These are phyloP conservation scores for Zaprionus ghesquierei DNA, from an alignment of 1,140 invertebrate species.

Conservation along the genomic window DNA sequence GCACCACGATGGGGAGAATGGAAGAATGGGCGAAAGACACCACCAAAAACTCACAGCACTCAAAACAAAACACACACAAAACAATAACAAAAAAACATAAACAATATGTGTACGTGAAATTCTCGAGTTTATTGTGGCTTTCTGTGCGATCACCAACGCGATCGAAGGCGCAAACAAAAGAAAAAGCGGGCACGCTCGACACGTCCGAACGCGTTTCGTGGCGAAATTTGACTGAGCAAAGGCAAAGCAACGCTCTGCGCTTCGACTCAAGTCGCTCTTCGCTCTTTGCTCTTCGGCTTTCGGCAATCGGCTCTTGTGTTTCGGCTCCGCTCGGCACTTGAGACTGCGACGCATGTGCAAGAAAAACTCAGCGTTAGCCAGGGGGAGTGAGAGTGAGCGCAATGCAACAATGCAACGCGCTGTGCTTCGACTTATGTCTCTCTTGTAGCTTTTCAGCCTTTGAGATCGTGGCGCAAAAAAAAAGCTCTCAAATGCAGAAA, in stretches of 20 bases:
- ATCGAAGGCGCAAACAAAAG: slow-evolving; percentile 32
- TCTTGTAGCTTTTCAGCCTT: too few relatives aligned
- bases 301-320: slow-evolving; percentile 2
- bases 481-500: too few relatives aligned
- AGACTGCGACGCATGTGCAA: slow-evolving; percentile 28
- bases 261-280: background rate
- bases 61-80: slow-evolving; percentile 27
- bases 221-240: slow-evolving; percentile 75
- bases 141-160: background rate
- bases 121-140: slow-evolving; percentile 18
- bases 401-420: too few relatives aligned
- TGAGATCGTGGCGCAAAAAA: too few relatives aligned
- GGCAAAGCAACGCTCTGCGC: slow-evolving; percentile 19
- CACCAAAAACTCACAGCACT: slow-evolving; percentile 28
- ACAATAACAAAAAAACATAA: slow-evolving; percentile 40
- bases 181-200: slow-evolving; percentile 19
- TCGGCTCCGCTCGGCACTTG: slow-evolving; percentile 13
- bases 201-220: slow-evolving; percentile 73
- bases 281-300: background rate
- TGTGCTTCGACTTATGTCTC: too few relatives aligned
- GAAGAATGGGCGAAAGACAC: slow-evolving; percentile 33
- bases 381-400: background rate
- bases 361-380: background rate
- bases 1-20: slow-evolving; percentile 20
- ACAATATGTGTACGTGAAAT: slow-evolving; percentile 27